Conservation (phyloP, 2,888 invertebrate species). For the Drosophila austrosaltans region DNA sequence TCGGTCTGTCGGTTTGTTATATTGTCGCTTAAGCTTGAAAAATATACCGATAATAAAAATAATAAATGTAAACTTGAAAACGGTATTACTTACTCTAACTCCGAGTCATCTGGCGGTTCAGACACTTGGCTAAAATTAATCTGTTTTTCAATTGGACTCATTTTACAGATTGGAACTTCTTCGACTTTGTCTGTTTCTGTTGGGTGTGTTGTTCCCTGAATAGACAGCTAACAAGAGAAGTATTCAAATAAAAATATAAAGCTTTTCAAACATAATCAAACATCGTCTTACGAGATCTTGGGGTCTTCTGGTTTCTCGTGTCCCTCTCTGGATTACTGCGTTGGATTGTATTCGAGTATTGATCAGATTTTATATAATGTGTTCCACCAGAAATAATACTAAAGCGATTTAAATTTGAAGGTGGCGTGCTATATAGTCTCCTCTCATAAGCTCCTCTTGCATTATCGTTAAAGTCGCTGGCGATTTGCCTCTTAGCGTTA, state of each 20-base stretch:
- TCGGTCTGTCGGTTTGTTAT: not conserved
- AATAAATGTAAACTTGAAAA: not conserved
- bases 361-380: not conserved
- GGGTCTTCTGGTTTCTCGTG: not conserved
- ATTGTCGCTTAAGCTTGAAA: not conserved
- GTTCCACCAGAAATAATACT: not conserved
- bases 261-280: no score
- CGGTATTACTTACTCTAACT: not conserved
- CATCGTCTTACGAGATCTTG: not conserved
- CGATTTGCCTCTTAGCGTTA: not conserved
- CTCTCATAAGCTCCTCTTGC: not conserved
- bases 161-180: not conserved
- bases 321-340: conserved; percentile 1
- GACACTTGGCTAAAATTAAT: not conserved
- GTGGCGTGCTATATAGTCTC: not conserved
- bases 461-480: not conserved
- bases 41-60: not conserved
- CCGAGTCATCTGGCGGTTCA: not conserved
- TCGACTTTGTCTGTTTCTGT: not conserved
- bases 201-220: not conserved
- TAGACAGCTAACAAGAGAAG: not conserved
- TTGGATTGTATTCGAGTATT: not conserved
- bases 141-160: not conserved
- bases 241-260: not conserved
- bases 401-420: not conserved